phyloP scores from a whole-genome alignment of 2,113 vertebrate genomes.

The Anarrhichthys ocellatus region DNA sequence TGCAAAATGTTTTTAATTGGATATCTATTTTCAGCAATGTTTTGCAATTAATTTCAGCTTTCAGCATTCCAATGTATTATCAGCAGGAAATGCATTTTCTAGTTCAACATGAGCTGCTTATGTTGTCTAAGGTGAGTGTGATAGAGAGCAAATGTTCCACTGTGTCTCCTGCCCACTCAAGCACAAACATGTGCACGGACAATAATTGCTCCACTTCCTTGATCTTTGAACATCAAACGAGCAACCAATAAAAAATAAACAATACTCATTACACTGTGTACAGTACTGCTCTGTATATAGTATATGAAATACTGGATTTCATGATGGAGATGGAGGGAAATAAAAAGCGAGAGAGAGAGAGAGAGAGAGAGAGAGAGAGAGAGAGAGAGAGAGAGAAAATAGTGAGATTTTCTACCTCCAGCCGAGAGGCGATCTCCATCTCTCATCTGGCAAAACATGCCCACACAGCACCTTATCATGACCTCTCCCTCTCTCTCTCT shows the following conservation, averaged over 20 bases:
- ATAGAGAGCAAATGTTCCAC: neutral
- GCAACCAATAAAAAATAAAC: neutral
- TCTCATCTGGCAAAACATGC: slow-evolving; percentile 60
- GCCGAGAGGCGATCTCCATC: slow-evolving; percentile 50
- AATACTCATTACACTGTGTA: slow-evolving; percentile 16
- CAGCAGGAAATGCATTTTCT: too few relatives aligned
- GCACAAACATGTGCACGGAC: slow-evolving; percentile 2
- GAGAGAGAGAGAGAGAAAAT: slow-evolving; percentile 2
- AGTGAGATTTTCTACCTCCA: slow-evolving; percentile 44
- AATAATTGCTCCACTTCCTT: slow-evolving; percentile 24
- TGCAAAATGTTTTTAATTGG: too few relatives aligned
- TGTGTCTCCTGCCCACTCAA: slow-evolving; percentile 5
- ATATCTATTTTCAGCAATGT: too few relatives aligned
- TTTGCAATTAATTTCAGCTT: too few relatives aligned
- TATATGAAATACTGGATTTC: slow-evolving; percentile 16
- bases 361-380: neutral
- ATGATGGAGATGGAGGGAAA: slow-evolving; percentile 4
- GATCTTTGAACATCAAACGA: slow-evolving; percentile 32
- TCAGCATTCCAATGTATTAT: too few relatives aligned
- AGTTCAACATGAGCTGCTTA: neutral
- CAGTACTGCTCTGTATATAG: slow-evolving; percentile 31
- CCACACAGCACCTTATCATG: slow-evolving; percentile 52
- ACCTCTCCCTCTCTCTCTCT: slow-evolving; percentile 21
- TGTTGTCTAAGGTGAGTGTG: neutral
- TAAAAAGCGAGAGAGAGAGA: neutral